Evolutionary conservation across 2,797 vertebrate species (phyloP).

Genomic region (Pampus argenteus): DNA sequence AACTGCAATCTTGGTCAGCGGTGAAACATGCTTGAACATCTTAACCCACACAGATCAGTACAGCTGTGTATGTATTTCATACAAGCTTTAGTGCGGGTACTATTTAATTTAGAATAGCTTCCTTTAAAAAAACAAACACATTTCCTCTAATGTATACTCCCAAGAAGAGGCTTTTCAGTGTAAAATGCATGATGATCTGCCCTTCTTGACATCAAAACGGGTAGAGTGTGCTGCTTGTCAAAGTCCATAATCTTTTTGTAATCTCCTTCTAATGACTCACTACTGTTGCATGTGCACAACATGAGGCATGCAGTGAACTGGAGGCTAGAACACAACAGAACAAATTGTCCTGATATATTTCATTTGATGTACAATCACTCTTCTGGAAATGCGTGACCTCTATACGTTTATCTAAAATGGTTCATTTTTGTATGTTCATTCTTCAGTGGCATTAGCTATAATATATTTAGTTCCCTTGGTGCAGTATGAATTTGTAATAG

Average conservation of each 20-base stretch:
- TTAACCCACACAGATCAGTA: slow-evolving; percentile 7
- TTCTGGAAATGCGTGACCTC: slow-evolving; percentile 30
- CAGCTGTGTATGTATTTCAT: background rate
- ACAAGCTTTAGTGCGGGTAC: background rate
- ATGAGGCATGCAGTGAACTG: background rate
- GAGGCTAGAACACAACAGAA: slow-evolving; percentile 3
- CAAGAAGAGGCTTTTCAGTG: slow-evolving; percentile 5
- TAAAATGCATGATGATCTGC: background rate
- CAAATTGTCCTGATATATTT: slow-evolving; percentile 8
- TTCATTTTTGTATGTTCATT: slow-evolving; percentile 5
- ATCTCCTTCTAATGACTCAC: slow-evolving; percentile 25
- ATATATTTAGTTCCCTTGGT: slow-evolving; percentile 17
- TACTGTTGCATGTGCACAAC: background rate
- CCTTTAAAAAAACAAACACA: background rate
- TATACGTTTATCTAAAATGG: slow-evolving; percentile 18
- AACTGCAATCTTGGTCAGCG: background rate
- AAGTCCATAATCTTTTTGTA: slow-evolving; percentile 9
- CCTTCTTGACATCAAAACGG: slow-evolving; percentile 7
- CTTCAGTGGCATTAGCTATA: background rate
- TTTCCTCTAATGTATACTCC: background rate
- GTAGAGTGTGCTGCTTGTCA: background rate
- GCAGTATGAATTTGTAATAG: slow-evolving; percentile 25
- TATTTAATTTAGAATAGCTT: slow-evolving; percentile 4
- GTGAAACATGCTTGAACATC: background rate
- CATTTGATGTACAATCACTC: slow-evolving; percentile 7